These are phyloP conservation scores for Helleia helle DNA, from an alignment of 2,888 invertebrate species.

Conservation along the genomic window DNA sequence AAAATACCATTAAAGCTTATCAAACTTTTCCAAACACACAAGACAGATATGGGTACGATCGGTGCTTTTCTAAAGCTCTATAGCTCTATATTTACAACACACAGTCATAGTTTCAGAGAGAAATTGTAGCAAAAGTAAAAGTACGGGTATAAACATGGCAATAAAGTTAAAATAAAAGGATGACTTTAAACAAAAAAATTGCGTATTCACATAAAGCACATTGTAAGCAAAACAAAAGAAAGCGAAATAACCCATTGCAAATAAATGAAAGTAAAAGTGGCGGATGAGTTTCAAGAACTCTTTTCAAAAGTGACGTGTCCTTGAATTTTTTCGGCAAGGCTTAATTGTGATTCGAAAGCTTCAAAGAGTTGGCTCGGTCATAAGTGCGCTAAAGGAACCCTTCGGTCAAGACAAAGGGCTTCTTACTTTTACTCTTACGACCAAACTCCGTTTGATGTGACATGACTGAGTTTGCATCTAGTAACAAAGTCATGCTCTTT, in stretches of 20 bases:
- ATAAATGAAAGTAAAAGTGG: slow-evolving; percentile 58
- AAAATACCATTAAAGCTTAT: too few species aligned
- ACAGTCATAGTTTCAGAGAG: too few species aligned
- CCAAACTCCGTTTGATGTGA: slow-evolving; percentile 11
- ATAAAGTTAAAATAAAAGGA: too few species aligned
- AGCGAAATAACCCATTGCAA: slow-evolving; percentile 41
- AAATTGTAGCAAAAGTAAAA: too few species aligned
- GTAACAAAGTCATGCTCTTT: too few species aligned
- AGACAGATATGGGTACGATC: too few species aligned
- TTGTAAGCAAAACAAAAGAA: slow-evolving; percentile 19
- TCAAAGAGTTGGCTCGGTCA: slow-evolving; percentile 67
- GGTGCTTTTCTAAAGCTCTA: too few species aligned
- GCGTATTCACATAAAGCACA: too few species aligned
- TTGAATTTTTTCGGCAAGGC: slow-evolving; percentile 62
- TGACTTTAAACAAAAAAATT: too few species aligned
- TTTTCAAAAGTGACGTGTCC: slow-evolving; percentile 59
- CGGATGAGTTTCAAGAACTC: slow-evolving; percentile 41
- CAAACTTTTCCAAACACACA: too few species aligned
- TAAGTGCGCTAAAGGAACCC: slow-evolving; percentile 31
- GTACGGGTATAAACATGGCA: too few species aligned
- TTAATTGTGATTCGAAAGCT: slow-evolving; percentile 67
- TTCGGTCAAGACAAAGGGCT: slow-evolving; percentile 47
- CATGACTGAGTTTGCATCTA: background rate
- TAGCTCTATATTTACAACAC: too few species aligned
- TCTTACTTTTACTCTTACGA: slow-evolving; percentile 38